These are phyloP conservation scores for Sceloporus undulatus DNA, from an alignment of 2,113 vertebrate genomes.

Conservation along the genomic window DNA sequence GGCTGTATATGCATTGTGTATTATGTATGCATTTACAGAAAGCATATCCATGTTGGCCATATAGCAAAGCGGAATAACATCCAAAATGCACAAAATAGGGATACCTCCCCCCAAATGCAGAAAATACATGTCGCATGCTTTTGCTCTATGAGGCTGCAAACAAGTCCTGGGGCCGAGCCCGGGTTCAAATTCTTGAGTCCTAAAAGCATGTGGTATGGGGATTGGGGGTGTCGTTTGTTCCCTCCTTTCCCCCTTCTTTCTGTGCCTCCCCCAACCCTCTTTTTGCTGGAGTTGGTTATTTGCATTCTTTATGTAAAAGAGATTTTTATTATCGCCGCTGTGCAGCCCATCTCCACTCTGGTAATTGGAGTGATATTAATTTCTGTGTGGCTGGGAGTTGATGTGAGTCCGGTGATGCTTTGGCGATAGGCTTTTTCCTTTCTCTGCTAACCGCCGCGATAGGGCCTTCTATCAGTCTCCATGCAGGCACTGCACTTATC, in stretches of 20 bases:
- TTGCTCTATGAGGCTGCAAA: too few relatives aligned
- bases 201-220: too few relatives aligned
- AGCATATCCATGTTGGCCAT: too few relatives aligned
- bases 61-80: too few relatives aligned
- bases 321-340: slow-evolving; percentile 86
- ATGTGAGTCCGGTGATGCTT: slow-evolving; percentile 85
- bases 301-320: slow-evolving; percentile 83
- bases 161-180: neutral
- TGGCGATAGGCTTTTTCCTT: slow-evolving; percentile 81
- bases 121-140: too few relatives aligned
- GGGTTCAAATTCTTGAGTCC: too few relatives aligned
- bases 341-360: slow-evolving; percentile 87
- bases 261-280: neutral
- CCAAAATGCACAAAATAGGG: too few relatives aligned
- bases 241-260: neutral
- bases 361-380: slow-evolving; percentile 92
- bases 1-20: too few relatives aligned
- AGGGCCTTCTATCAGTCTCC: slow-evolving; percentile 89
- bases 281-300: slow-evolving; percentile 48
- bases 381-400: slow-evolving; percentile 85
- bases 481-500: slow-evolving; percentile 93
- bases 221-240: too few relatives aligned
- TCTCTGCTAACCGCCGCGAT: slow-evolving; percentile 87
- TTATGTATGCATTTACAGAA: too few relatives aligned
- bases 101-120: too few relatives aligned